These are phyloP conservation scores for Thermophis baileyi DNA, from an alignment of 2,113 vertebrate species.

Conservation along the genomic window DNA sequence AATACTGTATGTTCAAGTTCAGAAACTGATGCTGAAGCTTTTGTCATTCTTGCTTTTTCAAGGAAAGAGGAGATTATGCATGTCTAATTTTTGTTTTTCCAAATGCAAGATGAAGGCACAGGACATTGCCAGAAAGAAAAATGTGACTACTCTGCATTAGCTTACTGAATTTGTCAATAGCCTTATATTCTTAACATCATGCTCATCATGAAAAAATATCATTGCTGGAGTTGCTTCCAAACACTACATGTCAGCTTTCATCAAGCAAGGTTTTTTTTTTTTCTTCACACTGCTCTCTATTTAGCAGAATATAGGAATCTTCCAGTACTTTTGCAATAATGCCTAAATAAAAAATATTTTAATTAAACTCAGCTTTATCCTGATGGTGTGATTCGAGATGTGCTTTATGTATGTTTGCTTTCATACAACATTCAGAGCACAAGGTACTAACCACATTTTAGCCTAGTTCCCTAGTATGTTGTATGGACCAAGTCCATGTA, in stretches of 20 bases:
- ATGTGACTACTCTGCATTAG: no score
- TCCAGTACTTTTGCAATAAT: background rate
- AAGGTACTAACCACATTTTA: background rate
- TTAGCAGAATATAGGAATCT: background rate
- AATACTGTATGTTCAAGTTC: background rate
- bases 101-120: background rate
- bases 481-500: background rate
- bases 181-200: background rate
- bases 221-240: background rate
- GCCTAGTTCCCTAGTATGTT: background rate
- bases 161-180: background rate
- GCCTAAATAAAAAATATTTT: background rate
- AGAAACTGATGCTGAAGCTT: background rate
- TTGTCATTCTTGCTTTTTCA: background rate
- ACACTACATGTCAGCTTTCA: conserved; percentile 7
- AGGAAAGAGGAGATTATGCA: background rate
- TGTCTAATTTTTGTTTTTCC: background rate
- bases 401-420: background rate
- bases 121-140: background rate
- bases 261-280: background rate
- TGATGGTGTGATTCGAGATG: background rate
- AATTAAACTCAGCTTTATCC: background rate
- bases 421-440: background rate
- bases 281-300: background rate
- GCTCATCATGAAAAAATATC: background rate